Base-by-base conservation (phyloP, 2,113 vertebrate genomes). In the Nycticryphes semicollaris region DNA sequence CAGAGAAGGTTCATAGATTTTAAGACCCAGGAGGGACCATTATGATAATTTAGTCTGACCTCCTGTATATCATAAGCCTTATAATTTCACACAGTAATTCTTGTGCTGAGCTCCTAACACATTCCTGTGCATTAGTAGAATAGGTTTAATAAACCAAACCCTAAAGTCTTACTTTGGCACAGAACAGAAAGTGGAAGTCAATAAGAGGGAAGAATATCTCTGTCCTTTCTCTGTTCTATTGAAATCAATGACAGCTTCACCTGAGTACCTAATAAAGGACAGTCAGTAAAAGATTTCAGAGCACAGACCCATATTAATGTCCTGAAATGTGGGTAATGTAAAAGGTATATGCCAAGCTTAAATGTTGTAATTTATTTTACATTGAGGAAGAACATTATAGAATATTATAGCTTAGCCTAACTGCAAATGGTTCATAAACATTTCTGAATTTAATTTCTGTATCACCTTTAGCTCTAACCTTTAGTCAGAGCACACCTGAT, bases 31-130 rank as follows among this genome's bases (percentile, higher is more conserved):
- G 90, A 95, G 82, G 79, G 90, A 82, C 77, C 62, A 96, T 97
- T 96, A 94, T 82, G 74, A 75, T 94, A 93, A 95, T 92, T 90
- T 77, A 90, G 72, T 80, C 79, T 94, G 85, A 90, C 85, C 94
- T 85, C 6, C 62, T 86, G 72, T 78, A 73, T 89, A 93, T 79
- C 56, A 86, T 33, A 86, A 77, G 51, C 33, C 56, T 90, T 88
- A 90, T 68, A 84, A 95, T 95, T 94, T 95, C 87, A 94, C 33
- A 77, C 35, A 67, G 54, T 85, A 91, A 77, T 91, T 94, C 93
- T 93, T 88, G 25, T 8, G 2, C 63, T 82, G 51, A 90, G 37
- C 50, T 74, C 7, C 56, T 70, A 89, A 70, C 33, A 59, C 67
- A 80, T 93, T 92, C 90, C 85, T 93, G n/a, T 83, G 72, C 92